Evolutionary conservation across 2,113 vertebrate genomes (phyloP).

Genomic region (Erpornis zantholeuca): DNA sequence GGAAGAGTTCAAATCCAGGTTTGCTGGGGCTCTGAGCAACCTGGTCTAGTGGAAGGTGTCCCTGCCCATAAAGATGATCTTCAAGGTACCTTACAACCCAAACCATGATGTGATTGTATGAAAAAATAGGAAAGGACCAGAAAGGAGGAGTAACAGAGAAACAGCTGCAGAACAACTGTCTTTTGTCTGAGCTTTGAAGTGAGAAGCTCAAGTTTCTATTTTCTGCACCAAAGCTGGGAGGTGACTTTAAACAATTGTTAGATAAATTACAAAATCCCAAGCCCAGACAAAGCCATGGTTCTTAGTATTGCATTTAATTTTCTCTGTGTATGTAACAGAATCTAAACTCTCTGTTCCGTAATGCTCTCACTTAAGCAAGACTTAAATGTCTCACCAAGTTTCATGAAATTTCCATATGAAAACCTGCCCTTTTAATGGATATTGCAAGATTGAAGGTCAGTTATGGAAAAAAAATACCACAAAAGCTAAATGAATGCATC

Average conservation of each 20-base stretch:
- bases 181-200: background rate
- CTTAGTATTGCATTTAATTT: background rate
- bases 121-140: background rate
- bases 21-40: background rate
- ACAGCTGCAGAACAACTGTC: background rate
- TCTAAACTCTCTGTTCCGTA: background rate
- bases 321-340: background rate
- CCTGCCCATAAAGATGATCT: background rate
- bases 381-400: background rate
- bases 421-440: background rate
- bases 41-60: fast-evolving
- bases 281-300: background rate
- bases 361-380: background rate
- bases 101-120: background rate
- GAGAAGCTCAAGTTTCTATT: background rate
- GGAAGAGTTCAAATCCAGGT: background rate
- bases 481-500: background rate
- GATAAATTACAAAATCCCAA: background rate
- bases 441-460: background rate
- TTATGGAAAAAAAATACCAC: background rate
- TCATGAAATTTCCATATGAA: background rate
- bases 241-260: background rate
- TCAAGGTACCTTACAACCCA: background rate
- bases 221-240: background rate
- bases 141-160: background rate